These are phyloP conservation scores for Torymus tubicola DNA, from an alignment of 2,888 invertebrate genomes.

Conservation along the genomic window DNA sequence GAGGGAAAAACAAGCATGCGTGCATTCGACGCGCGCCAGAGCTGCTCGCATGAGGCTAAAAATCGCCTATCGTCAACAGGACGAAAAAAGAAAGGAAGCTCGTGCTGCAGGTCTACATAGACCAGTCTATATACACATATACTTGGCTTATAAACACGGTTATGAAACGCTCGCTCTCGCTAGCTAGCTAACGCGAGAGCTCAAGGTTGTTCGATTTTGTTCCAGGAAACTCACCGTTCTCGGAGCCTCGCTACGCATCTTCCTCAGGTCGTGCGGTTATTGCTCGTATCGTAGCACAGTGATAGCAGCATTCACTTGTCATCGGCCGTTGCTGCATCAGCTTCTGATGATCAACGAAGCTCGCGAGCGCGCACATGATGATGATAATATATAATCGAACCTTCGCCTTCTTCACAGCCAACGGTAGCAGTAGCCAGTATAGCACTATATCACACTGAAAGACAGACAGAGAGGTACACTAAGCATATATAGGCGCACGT, in stretches of 20 bases:
- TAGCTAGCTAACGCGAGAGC: no score
- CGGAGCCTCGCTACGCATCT: conserved; percentile 61
- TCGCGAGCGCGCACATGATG: neutral
- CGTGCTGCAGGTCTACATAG: neutral
- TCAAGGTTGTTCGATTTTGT: no score
- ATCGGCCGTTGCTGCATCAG: conserved; percentile 33
- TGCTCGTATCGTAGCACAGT: no score
- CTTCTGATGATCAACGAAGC: neutral
- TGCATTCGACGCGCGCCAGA: conserved; percentile 33
- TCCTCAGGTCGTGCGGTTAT: conserved; percentile 57
- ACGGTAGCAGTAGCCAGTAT: no score
- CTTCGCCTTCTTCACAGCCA: no score
- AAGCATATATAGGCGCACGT: neutral
- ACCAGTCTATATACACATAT: no score
- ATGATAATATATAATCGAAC: no score
- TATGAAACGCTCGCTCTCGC: no score
- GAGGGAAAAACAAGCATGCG: conserved; percentile 35
- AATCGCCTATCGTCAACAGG: conserved; percentile 1
- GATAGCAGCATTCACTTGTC: conserved; percentile 50
- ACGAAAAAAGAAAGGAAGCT: neutral
- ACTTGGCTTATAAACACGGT: no score
- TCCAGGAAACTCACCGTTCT: conserved; percentile 61
- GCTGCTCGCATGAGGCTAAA: neutral
- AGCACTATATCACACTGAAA: no score
- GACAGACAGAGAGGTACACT: no score